These are phyloP conservation scores for Capitulum mitella DNA, from an alignment of 2,888 invertebrate genomes.

Conservation along the genomic window DNA sequence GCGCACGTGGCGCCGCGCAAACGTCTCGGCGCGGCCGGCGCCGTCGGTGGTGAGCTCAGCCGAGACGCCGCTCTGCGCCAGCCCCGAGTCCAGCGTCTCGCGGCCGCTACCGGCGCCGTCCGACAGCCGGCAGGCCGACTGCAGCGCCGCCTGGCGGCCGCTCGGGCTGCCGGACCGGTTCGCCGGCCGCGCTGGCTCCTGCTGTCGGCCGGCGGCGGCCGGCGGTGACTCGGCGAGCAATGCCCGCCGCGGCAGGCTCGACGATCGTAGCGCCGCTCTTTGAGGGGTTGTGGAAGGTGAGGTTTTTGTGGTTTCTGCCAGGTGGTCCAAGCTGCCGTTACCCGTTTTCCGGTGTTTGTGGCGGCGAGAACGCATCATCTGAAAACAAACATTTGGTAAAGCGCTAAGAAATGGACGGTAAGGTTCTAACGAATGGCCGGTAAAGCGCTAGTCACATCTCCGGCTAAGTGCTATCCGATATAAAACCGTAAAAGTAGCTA, in stretches of 20 bases:
- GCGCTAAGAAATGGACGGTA: too few relatives aligned
- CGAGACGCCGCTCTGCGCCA: background rate
- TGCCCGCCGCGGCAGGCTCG: slow-evolving; percentile 29
- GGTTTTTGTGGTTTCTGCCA: background rate
- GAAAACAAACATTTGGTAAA: too few relatives aligned
- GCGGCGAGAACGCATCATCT: background rate
- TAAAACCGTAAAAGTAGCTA: too few relatives aligned
- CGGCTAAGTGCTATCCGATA: too few relatives aligned
- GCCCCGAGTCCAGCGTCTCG: background rate
- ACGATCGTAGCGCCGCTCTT: slow-evolving; percentile 34
- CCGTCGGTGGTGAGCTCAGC: background rate
- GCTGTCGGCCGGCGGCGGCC: background rate
- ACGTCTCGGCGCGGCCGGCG: background rate
- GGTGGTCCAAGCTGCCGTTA: slow-evolving; percentile 1
- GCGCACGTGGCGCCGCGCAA: background rate
- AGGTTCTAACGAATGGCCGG: too few relatives aligned
- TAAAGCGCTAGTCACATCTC: too few relatives aligned
- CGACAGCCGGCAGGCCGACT: too few relatives aligned
- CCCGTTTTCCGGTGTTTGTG: background rate
- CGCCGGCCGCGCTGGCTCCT: background rate
- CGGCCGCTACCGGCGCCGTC: too few relatives aligned
- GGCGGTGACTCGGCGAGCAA: background rate
- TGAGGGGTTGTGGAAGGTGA: slow-evolving; percentile 9
- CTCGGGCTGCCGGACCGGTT: too few relatives aligned
- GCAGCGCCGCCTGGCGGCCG: too few relatives aligned